Evolutionary conservation across 2,797 vertebrate genomes (phyloP).

Genomic region (Nothura maculosa): DNA sequence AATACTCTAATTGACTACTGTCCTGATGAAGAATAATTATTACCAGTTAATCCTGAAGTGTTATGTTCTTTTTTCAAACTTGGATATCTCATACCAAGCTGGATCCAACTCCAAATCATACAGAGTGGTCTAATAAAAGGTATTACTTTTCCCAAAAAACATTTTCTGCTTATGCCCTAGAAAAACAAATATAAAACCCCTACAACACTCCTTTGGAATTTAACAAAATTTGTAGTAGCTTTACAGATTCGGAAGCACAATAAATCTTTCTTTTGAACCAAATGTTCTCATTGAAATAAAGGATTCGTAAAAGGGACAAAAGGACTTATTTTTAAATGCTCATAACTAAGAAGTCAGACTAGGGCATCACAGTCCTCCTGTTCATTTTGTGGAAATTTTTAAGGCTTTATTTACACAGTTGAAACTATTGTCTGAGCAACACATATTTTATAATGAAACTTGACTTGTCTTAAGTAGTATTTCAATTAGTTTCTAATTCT

Average conservation of each 20-base stretch:
- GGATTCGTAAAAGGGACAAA: neutral
- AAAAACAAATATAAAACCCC: neutral
- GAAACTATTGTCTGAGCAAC: neutral
- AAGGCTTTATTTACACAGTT: neutral
- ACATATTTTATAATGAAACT: neutral
- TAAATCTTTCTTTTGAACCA: neutral
- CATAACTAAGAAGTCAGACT: neutral
- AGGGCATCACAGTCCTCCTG: neutral
- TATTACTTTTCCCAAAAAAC: neutral
- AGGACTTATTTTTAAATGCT: neutral
- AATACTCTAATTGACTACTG: rapidly evolving
- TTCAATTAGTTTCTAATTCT: neutral
- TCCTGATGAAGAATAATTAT: neutral
- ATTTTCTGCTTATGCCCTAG: neutral
- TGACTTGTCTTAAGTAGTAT: neutral
- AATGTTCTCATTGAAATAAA: neutral
- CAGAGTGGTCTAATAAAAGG: neutral
- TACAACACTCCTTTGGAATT: neutral
- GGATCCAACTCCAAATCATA: neutral
- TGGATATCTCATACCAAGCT: neutral
- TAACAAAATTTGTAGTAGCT: neutral
- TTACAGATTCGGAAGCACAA: neutral
- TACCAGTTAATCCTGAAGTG: neutral
- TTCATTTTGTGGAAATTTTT: neutral
- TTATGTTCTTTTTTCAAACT: neutral